These are phyloP conservation scores for Beaufortia kweichowensis DNA, from an alignment of 2,113 vertebrate genomes.

Conservation along the genomic window DNA sequence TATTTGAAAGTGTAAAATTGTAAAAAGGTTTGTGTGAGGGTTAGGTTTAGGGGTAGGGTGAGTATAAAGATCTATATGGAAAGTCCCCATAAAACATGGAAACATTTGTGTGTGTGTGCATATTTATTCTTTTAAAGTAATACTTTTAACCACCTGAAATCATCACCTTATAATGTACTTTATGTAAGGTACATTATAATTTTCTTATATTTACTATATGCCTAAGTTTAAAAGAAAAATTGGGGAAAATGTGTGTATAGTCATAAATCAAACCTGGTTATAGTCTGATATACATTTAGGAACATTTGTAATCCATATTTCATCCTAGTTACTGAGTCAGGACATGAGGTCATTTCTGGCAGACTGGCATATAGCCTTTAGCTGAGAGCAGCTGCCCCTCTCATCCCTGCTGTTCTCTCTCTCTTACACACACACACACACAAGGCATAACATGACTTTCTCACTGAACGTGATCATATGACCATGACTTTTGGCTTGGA, in stretches of 20 bases:
- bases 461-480: conserved; percentile 37
- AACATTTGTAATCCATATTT: conserved; percentile 44
- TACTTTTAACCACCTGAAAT: too few relatives aligned
- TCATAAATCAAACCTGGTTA: conserved; percentile 6
- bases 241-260: neutral
- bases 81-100: too few relatives aligned
- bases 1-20: too few relatives aligned
- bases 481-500: conserved; percentile 26
- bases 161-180: too few relatives aligned
- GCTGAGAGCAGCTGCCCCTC: conserved; percentile 49
- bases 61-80: too few relatives aligned
- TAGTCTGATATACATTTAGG: neutral
- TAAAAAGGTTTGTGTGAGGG: too few relatives aligned
- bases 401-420: conserved; percentile 41
- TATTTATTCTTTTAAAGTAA: too few relatives aligned
- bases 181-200: too few relatives aligned
- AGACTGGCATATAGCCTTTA: conserved; percentile 39
- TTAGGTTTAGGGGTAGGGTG: too few relatives aligned
- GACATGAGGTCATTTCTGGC: conserved; percentile 54
- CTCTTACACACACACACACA: conserved; percentile 20
- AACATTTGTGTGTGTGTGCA: too few relatives aligned
- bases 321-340: conserved; percentile 43
- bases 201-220: too few relatives aligned
- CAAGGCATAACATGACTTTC: conserved; percentile 8
- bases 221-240: too few relatives aligned